Percentiles rank a stretch among this genome's conserved stretches.
These are phyloP conservation scores for Emys orbicularis DNA, from an alignment of 2,797 vertebrate species.

Conservation along the genomic window DNA sequence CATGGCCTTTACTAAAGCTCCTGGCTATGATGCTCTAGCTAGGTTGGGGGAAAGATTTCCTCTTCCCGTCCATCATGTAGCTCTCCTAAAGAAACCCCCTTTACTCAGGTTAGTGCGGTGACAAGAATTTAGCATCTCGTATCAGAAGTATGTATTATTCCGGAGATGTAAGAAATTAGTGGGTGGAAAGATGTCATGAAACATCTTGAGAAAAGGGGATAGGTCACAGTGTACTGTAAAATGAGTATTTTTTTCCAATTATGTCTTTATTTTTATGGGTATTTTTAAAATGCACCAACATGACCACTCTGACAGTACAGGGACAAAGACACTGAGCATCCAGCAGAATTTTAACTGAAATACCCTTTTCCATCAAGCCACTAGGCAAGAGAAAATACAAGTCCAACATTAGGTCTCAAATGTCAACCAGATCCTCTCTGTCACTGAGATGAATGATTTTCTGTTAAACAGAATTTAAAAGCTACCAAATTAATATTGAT, in stretches of 20 bases:
- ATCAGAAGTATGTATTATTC: not conserved
- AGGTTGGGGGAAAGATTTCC: not conserved
- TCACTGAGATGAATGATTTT: not conserved
- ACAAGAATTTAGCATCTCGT: rapidly evolving
- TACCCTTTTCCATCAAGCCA: not conserved
- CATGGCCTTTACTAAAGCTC: not conserved
- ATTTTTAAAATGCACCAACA: not conserved
- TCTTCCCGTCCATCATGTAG: not conserved
- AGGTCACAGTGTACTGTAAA: not conserved
- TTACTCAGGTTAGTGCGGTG: not conserved
- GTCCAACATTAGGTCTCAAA: not conserved
- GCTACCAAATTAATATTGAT: not conserved
- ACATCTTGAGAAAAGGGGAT: not conserved
- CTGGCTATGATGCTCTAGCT: not conserved
- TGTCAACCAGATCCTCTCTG: not conserved
- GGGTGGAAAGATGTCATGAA: not conserved
- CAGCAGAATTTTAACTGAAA: not conserved
- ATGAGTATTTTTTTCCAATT: not conserved
- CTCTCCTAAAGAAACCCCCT: not conserved
- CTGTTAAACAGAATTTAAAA: not conserved
- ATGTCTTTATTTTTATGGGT: not conserved
- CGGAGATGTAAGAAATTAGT: not conserved
- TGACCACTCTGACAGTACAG: not conserved
- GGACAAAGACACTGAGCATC: not conserved
- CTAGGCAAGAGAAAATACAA: not conserved